Conservation (phyloP, 2,113 vertebrate genomes). For the Heterochromis multidens region DNA sequence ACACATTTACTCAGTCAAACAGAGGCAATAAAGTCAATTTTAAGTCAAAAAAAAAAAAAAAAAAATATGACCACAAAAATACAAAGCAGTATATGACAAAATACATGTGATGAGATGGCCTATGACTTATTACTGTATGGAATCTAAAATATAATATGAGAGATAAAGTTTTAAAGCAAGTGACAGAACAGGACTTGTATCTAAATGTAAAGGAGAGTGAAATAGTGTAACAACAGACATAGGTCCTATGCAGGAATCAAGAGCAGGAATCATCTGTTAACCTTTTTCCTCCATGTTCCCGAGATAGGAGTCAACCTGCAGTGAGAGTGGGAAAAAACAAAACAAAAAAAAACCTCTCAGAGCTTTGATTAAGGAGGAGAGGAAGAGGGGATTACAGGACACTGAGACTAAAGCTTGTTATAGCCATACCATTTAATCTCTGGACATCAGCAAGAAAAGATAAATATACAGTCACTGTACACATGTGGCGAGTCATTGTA, state of each 20-base stretch:
- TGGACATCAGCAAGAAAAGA: background rate
- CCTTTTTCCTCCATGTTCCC: slow-evolving; percentile 76
- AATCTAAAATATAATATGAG: slow-evolving; percentile 44
- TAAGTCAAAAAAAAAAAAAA: slow-evolving; percentile 66
- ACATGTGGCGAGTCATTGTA: background rate
- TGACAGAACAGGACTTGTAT: slow-evolving; percentile 75
- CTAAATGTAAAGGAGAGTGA: slow-evolving; percentile 80
- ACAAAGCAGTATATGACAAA: slow-evolving; percentile 57
- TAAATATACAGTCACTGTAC: background rate
- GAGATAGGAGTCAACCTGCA: slow-evolving; percentile 79
- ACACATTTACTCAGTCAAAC: slow-evolving; percentile 21
- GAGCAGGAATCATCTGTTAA: slow-evolving; percentile 71
- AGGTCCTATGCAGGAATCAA: slow-evolving; percentile 82
- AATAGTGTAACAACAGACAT: slow-evolving; percentile 79
- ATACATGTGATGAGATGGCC: slow-evolving; percentile 75
- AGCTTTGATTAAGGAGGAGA: background rate
- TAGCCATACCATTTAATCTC: background rate
- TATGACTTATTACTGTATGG: slow-evolving; percentile 63
- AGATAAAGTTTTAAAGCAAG: slow-evolving; percentile 76
- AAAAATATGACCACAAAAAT: slow-evolving; percentile 51
- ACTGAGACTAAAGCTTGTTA: slow-evolving; percentile 10
- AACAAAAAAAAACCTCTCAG: background rate
- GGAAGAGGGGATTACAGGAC: slow-evolving; percentile 1
- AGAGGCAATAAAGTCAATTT: slow-evolving; percentile 22
- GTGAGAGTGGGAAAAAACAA: background rate